Evolutionary conservation across 2,113 vertebrate species (phyloP), one percentile per base, ranked within the genome.

Genomic region (Probosciger aterrimus): DNA sequence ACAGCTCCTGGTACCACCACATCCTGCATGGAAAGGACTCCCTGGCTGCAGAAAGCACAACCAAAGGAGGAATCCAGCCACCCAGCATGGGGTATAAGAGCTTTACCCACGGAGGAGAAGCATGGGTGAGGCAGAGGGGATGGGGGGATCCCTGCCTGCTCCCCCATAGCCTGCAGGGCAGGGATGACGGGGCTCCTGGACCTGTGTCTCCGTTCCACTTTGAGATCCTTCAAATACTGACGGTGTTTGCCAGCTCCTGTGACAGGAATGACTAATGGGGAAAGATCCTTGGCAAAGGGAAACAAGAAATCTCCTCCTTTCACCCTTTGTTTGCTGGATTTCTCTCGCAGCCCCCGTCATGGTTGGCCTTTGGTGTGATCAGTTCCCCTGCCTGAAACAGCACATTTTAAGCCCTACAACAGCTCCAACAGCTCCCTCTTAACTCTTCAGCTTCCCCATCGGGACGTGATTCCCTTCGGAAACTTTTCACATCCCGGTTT

Each of bases 211-310:
- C 85, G 86, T 93, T 93, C 85, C 85, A 73, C 78, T 96, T 94
- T 90, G 88, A 95, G 90, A 96, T 88, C 94, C 80, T 70, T 95
- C 94, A 95, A 90, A 86, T 93, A 81, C 95, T 60, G 91, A 92
- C 30, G 0, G 11, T 15, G 93, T 95, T 95, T 91, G 89, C 69
- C 93, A 94, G 93, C 93, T 94, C 91, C 94, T 95, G 91, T 94
- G 92, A 95, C 82, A 62, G 59, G 96, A 93, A 97, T 96, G 90
- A 96, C 95, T 96, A 96, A 97, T 93, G 87, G 96, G 71, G 82
- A 95, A 94, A 78, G 95, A 94, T 96, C 90, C 69, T 93, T 80
- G 2, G 23, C 4, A 24, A 90, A 78, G 88, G 89, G 86, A 95
- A 94, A 90, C 44, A 25, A 95, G 88, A 96, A 52, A 78, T 75